Evolutionary conservation across 2,797 vertebrate species (phyloP), one percentile per base, ranked within the genome.

Genomic region (Gadopsis marmoratus): DNA sequence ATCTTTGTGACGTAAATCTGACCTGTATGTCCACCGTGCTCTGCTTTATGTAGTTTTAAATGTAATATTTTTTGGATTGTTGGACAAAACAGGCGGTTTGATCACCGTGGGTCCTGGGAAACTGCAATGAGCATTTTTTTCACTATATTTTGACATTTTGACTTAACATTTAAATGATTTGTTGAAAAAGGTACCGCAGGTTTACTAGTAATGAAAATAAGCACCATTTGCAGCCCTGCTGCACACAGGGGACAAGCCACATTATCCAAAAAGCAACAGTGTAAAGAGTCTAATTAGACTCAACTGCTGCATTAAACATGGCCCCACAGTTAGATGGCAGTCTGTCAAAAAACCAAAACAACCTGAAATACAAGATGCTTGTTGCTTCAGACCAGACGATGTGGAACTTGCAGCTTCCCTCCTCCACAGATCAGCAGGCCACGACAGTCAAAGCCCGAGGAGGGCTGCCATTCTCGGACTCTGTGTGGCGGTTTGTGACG

Each of bases 401-500:
- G 67, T 71, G 39, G 26, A 11, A 51, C 31, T 60, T 0, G 29
- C 13, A n/a, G 37, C 17, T 3, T 11, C 21, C 33, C 61, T 33
- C 74, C 71, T 58, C 76, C 78, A 63, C 23, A n/a, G 45, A 37
- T 50, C 54, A 61, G 58, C 70, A 39, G 65, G 75, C 62, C 39
- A 74, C 74, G n/a, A 26, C 55, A 37, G 63, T 26, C 26, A 26
- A 26, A 26, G 26, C 26, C 26, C 26, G 21, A 47, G 2, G 0
- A 23, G 47, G 56, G 71, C 59, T 78, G 68, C 67, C 81, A 79
- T 78, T 54, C 68, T 4, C 41, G 9, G 35, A 48, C 10, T 56
- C 26, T n/a, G 12, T 50, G 16, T 33, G 4, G 3, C 3, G 2
- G 0, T 26, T 48, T 3, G n/a, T 11, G 8, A n/a, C 41, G n/a